phyloP scores from a whole-genome alignment of 2,888 invertebrate genomes.

The Dusona sp. region DNA sequence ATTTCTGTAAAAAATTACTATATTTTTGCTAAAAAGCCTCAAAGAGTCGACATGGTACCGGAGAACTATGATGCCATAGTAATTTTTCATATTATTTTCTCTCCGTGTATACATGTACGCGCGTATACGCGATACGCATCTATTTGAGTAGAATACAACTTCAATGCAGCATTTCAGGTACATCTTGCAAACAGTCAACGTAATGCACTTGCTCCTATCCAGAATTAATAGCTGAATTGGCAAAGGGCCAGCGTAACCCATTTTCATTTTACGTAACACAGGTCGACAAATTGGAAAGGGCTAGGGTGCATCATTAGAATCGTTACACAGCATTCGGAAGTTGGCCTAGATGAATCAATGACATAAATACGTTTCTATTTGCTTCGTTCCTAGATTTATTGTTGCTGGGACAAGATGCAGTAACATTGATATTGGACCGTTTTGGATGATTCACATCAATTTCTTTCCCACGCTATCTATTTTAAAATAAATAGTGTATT shows the following conservation, averaged over 20 bases:
- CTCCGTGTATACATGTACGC: no score
- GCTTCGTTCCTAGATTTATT: background rate
- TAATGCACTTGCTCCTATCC: slow-evolving; percentile 25
- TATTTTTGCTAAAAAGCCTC: no score
- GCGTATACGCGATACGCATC: background rate
- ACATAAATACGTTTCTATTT: background rate
- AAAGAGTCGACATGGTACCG: no score
- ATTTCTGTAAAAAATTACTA: no score
- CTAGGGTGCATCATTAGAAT: slow-evolving; percentile 19
- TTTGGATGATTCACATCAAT: background rate
- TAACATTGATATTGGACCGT: background rate
- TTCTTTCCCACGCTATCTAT: background rate
- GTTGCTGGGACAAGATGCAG: background rate
- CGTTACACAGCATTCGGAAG: background rate
- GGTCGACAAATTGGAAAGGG: slow-evolving; percentile 36
- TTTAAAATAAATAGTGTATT: background rate
- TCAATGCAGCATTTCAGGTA: slow-evolving; percentile 6
- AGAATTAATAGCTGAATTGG: slow-evolving; percentile 36
- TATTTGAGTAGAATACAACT: slow-evolving; percentile 9
- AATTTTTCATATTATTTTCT: no score
- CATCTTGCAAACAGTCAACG: slow-evolving; percentile 31
- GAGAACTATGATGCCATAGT: no score
- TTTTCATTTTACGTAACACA: slow-evolving; percentile 16
- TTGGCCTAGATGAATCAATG: slow-evolving; percentile 4
- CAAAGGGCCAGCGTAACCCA: slow-evolving; percentile 36